Conservation (phyloP, 2,797 vertebrate genomes). For the Pantherophis alleghaniensis region DNA sequence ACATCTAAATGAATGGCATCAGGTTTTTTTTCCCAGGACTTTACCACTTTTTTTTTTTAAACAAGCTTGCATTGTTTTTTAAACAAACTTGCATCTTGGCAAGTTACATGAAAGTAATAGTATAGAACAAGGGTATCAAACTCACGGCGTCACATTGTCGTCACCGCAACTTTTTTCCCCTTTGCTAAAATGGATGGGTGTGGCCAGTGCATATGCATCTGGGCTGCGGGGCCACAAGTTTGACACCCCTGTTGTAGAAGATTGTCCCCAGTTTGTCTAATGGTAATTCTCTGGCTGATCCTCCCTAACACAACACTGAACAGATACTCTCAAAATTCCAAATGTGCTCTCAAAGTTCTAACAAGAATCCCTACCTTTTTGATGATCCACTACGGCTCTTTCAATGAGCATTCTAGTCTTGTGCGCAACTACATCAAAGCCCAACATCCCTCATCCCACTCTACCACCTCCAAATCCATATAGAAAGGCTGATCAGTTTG, state of each 20-base stretch:
- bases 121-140: no score
- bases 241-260: neutral
- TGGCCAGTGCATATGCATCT: no score
- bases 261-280: neutral
- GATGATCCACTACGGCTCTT: neutral
- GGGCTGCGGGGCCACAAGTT: no score
- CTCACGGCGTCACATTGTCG: no score
- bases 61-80: neutral
- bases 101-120: neutral
- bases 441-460: neutral
- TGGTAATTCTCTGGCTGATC: neutral
- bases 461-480: neutral
- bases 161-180: no score
- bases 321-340: neutral
- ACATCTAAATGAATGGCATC: neutral
- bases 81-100: neutral
- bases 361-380: neutral
- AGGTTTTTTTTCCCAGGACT: neutral
- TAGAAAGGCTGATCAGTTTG: neutral
- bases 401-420: neutral
- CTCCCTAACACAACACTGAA: neutral
- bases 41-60: neutral
- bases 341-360: neutral
- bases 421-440: neutral
- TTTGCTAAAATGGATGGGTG: no score